A percentile compares a stretch with the other conserved stretches of the same genome.
These are phyloP conservation scores for Steromphala cineraria DNA, from an alignment of 2,888 invertebrate genomes.

Conservation along the genomic window DNA sequence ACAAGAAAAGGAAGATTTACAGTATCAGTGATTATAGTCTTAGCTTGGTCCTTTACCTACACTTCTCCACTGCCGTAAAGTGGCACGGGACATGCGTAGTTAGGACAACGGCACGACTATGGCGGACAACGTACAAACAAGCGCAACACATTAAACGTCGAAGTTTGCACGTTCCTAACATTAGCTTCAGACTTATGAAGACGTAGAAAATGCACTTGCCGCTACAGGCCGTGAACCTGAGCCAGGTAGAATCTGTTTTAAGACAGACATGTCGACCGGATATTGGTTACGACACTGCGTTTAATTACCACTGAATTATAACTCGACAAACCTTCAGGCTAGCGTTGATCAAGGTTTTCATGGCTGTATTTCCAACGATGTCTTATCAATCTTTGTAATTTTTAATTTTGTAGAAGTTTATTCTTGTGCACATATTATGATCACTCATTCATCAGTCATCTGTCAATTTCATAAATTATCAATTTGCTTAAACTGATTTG, in stretches of 20 bases:
- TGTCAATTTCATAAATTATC: no score
- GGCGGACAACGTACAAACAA: neutral
- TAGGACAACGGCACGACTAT: neutral
- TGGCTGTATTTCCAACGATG: neutral
- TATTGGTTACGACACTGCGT: neutral
- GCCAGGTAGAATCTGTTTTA: no score
- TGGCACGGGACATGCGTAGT: constrained; percentile 5
- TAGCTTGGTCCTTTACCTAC: constrained; percentile 8
- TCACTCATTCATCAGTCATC: no score
- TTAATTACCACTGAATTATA: neutral
- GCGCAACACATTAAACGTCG: no score
- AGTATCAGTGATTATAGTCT: constrained; percentile 3
- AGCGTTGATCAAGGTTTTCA: neutral
- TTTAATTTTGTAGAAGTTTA: no score
- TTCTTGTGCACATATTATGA: no score
- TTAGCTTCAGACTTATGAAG: no score
- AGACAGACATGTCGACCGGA: neutral
- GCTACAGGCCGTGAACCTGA: no score
- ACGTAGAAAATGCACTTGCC: no score
- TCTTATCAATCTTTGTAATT: no score
- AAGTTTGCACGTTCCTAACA: no score
- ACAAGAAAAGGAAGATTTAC: constrained; percentile 11
- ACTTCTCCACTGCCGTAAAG: constrained; percentile 11
- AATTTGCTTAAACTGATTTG: no score
- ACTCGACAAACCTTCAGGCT: neutral